phyloP scores from a whole-genome alignment of 2,888 invertebrate species.

The Drosophila lutescens region DNA sequence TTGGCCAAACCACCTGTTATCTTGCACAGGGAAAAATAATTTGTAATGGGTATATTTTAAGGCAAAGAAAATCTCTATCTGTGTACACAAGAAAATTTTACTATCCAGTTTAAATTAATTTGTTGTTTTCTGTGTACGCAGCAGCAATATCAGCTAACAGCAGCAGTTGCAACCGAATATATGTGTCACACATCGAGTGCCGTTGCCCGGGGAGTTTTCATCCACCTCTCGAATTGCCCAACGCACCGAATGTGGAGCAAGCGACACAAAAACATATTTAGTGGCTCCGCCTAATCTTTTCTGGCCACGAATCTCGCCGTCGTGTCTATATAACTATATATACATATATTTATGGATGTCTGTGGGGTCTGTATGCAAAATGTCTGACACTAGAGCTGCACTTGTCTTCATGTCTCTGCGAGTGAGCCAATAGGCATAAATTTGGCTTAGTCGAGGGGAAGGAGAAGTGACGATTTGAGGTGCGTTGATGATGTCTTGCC shows the following conservation, averaged over 20 bases:
- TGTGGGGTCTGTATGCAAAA: constrained; percentile 67
- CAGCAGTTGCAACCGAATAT: constrained; percentile 28
- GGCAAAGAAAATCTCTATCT: no score
- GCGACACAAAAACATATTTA: constrained; percentile 50
- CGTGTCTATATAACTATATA: constrained; percentile 4
- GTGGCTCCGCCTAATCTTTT: constrained; percentile 54
- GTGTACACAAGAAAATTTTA: no score
- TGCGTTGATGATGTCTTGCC: constrained; percentile 30
- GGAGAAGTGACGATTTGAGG: constrained; percentile 56
- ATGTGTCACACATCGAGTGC: constrained; percentile 60
- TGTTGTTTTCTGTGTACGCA: not conserved
- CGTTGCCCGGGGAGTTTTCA: constrained; percentile 43
- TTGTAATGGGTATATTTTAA: not conserved
- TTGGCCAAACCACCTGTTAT: constrained; percentile 64
- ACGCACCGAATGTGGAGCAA: constrained; percentile 62
- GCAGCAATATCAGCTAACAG: constrained; percentile 8
- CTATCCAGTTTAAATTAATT: not conserved
- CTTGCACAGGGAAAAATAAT: constrained; percentile 14
- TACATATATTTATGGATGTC: constrained; percentile 8
- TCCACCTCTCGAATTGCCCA: constrained; percentile 52
- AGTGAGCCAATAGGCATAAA: constrained; percentile 59
- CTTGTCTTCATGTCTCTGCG: constrained; percentile 31
- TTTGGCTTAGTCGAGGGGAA: constrained; percentile 35
- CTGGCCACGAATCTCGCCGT: constrained; percentile 21
- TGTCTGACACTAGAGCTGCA: constrained; percentile 45